Base-by-base conservation (phyloP, 2,113 vertebrate species). In the Poicephalus meyeri region DNA sequence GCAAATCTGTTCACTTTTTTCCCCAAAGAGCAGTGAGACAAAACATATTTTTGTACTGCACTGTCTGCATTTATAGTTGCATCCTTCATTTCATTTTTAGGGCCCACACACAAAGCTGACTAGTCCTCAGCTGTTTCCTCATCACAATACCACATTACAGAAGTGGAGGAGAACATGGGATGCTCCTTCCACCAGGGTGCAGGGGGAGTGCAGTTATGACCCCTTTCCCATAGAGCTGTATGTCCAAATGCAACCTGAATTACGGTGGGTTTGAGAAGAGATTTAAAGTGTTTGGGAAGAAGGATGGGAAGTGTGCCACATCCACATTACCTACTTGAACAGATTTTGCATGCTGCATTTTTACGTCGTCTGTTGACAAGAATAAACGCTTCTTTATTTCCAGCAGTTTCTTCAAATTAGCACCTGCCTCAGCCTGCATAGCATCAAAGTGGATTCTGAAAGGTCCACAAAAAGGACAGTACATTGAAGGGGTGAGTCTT, bases 401-500 rank as follows among this genome's bases (percentile, higher is more conserved):
- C 55, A 97, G 95, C 41, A 99, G 97, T 85, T 98, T 98, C 96
- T 98, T 99, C 52, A 99, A 83, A 89, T 98, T 98, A 35, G 91
- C 61, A 71, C 93, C 97, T 63, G 98, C 95, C 95, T 99, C 99
- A 1, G 98, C 91, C 77, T 82, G 97, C 80, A 99, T 69, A 24
- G 95, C 90, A 0, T 98, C 99, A 21, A 99, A 70, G 86, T 98
- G 98, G 86, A 99, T 96, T 77, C 99, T 99, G 96, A 89, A 96
- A 97, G 79, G 88, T 25, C 47, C 50, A 82, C 79, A 53, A 47
- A 65, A 82, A 28, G 17, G 31, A 35, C 23, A 91, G 24, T 10
- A 25, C 42, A 29, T 50, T 83, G 17, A 91, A 86, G 47, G 16
- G 14, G 3, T 10, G 23, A 68, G 19, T 44, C 5, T 64, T 87